These are phyloP conservation scores for Hylaeus volcanicus DNA, from an alignment of 1,140 invertebrate genomes.

Conservation along the genomic window DNA sequence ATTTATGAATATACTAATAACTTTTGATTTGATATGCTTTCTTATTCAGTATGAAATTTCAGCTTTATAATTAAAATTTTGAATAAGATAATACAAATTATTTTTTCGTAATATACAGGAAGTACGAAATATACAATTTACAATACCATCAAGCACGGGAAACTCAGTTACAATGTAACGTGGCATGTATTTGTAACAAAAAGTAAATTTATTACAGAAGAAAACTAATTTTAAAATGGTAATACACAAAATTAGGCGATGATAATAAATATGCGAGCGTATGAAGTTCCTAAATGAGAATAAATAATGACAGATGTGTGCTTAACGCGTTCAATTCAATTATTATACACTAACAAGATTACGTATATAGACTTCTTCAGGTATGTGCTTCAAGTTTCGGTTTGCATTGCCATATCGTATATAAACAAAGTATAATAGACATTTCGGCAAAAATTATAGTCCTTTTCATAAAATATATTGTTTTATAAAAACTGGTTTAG, in stretches of 20 bases:
- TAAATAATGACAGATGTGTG: constrained; percentile 29
- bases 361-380: constrained; percentile 22
- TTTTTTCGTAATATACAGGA: not conserved
- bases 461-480: not conserved
- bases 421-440: not conserved
- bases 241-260: constrained; percentile 4
- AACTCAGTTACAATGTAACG: not conserved
- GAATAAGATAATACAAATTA: not conserved
- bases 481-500: constrained; percentile 1
- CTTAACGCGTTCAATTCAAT: constrained; percentile 8
- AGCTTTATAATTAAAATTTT: not conserved
- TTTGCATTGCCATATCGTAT: not conserved
- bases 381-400: constrained; percentile 12
- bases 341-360: constrained; percentile 20
- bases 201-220: not conserved
- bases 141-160: not conserved
- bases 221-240: not conserved
- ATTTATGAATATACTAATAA: constrained; percentile 6
- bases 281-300: constrained; percentile 32
- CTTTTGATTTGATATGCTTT: constrained; percentile 27
- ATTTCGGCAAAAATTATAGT: constrained; percentile 12
- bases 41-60: not conserved
- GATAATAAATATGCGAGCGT: constrained; percentile 33
- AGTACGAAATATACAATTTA: not conserved
- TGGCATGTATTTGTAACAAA: not conserved